Conservation (phyloP, 2,113 vertebrate species). For the Oostethus manadensis region DNA sequence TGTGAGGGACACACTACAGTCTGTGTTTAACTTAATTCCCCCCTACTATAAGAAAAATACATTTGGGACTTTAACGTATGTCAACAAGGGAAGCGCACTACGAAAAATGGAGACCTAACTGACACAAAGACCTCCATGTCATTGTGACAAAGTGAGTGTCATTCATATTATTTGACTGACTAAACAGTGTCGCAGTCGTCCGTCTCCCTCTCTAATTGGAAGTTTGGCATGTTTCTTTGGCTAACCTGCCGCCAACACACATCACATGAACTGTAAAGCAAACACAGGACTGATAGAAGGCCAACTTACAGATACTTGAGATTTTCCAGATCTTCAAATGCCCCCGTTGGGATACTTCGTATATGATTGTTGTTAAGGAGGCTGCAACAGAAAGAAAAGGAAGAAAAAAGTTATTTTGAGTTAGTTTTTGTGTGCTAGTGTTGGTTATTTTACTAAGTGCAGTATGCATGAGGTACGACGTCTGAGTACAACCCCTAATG, state of each 20-base stretch:
- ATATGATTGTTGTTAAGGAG: constrained; percentile 98
- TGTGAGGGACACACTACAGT: too few species aligned
- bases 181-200: constrained; percentile 11
- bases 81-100: too few species aligned
- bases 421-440: too few species aligned
- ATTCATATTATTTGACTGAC: constrained; percentile 12
- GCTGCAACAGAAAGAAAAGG: constrained; percentile 58
- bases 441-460: too few species aligned
- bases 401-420: constrained; percentile 9
- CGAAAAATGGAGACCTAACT: too few species aligned
- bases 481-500: too few species aligned
- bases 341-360: constrained; percentile 83
- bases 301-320: constrained; percentile 97
- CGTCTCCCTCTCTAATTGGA: constrained; percentile 1
- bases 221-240: background rate
- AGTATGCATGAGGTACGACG: too few species aligned
- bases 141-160: constrained; percentile 29
- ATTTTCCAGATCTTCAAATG: constrained; percentile 96
- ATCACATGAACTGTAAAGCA: constrained; percentile 6
- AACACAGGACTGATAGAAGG: background rate
- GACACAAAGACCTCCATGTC: constrained; percentile 17
- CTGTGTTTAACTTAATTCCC: too few species aligned
- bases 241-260: background rate
- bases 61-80: too few species aligned
- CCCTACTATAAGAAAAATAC: too few species aligned